phyloP scores from a whole-genome alignment of 2,888 invertebrate genomes.

The Athripsodes cinereus region DNA sequence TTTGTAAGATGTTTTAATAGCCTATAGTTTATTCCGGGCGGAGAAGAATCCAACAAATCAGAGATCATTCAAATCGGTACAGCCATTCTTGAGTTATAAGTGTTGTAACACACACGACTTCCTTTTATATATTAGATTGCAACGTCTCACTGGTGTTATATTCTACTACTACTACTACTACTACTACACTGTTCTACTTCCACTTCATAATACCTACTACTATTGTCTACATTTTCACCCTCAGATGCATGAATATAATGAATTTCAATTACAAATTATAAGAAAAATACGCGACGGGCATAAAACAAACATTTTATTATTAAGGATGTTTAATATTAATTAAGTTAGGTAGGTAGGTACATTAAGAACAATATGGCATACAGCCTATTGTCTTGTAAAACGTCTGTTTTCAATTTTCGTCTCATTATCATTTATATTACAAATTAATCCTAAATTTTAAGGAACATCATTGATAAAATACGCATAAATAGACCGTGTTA shows the following conservation, averaged over 20 bases:
- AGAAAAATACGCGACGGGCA: background rate
- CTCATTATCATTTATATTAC: conserved; percentile 1
- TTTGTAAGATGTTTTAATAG: too few relatives aligned
- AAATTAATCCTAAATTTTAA: background rate
- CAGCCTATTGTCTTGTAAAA: background rate
- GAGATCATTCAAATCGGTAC: too few relatives aligned
- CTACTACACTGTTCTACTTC: background rate
- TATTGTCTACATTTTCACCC: background rate
- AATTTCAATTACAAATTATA: background rate
- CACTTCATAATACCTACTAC: background rate
- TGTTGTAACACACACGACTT: too few relatives aligned
- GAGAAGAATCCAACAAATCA: too few relatives aligned
- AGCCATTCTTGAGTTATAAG: too few relatives aligned
- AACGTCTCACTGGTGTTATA: conserved; percentile 4
- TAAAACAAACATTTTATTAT: background rate
- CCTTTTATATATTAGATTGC: too few relatives aligned
- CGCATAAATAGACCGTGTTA: background rate
- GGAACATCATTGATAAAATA: background rate
- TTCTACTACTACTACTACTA: background rate
- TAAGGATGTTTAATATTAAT: background rate
- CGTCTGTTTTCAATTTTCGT: background rate
- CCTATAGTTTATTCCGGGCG: too few relatives aligned
- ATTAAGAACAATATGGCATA: background rate
- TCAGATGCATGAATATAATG: background rate
- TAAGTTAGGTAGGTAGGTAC: too few relatives aligned